Evolutionary conservation across 2,888 invertebrate genomes (phyloP).

Genomic region (Willowsia nigromaculata): DNA sequence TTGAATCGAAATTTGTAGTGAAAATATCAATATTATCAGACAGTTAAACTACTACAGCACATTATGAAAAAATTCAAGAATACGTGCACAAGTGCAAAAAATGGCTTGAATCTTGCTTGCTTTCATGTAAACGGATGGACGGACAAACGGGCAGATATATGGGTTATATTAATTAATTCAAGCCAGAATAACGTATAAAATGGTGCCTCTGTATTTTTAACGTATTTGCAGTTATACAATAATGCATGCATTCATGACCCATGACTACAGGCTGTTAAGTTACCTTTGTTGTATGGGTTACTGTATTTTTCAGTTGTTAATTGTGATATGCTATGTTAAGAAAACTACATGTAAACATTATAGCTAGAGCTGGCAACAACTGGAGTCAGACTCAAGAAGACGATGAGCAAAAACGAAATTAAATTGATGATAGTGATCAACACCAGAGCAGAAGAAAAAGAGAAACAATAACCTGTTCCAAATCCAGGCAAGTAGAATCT

Average conservation of each 20-base stretch:
- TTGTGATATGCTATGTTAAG: neutral
- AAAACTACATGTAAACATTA: neutral
- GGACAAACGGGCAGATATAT: neutral
- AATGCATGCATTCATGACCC: neutral
- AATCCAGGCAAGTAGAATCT: conserved; percentile 5
- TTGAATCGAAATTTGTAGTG: too few species aligned
- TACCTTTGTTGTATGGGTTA: neutral
- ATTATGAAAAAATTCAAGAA: too few species aligned
- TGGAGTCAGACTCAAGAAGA: neutral
- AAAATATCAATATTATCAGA: too few species aligned
- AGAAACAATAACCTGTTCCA: conserved; percentile 35
- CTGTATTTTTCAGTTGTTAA: neutral
- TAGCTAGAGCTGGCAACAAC: neutral
- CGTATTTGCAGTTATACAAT: neutral
- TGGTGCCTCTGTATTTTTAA: neutral
- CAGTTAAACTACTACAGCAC: too few species aligned
- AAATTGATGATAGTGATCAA: neutral
- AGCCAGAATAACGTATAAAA: neutral
- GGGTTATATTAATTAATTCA: neutral
- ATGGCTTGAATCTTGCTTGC: neutral
- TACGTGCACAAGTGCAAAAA: too few species aligned
- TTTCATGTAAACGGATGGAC: neutral
- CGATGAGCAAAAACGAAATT: neutral
- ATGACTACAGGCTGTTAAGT: neutral
- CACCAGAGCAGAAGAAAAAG: neutral